Evolutionary conservation across 1,140 invertebrate genomes (phyloP).

Genomic region (Leguminivora glycinivorella): DNA sequence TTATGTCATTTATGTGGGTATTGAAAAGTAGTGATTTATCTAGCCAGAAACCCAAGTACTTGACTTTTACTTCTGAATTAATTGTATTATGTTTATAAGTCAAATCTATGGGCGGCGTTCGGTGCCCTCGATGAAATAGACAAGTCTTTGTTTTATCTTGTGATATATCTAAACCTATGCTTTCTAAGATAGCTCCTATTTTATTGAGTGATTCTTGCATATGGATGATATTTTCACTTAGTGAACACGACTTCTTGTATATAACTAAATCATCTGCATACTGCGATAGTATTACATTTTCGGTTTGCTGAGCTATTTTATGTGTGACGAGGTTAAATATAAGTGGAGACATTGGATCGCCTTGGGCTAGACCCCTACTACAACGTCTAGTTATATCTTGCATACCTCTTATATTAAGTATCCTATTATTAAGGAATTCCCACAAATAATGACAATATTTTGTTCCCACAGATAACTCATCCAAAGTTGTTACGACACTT

Average conservation of each 20-base stretch:
- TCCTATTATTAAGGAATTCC: no score
- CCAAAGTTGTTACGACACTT: no score
- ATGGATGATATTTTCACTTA: constrained; percentile 2
- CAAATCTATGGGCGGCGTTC: constrained; percentile 16
- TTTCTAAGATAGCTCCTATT: no score
- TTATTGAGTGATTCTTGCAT: no score
- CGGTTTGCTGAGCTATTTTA: constrained; percentile 29
- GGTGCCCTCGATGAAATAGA: constrained; percentile 33
- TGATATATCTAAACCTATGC: constrained; percentile 33
- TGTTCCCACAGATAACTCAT: no score
- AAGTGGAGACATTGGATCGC: constrained; percentile 31
- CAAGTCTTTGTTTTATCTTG: constrained; percentile 36
- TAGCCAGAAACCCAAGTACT: no score
- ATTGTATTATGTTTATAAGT: no score
- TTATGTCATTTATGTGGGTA: no score
- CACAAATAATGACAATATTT: no score
- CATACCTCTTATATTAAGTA: no score
- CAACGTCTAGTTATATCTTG: not conserved
- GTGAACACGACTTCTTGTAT: not conserved
- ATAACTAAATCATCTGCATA: constrained; percentile 44
- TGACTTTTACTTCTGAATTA: no score
- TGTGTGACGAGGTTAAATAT: constrained; percentile 36
- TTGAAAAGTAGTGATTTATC: no score
- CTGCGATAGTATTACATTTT: constrained; percentile 34
- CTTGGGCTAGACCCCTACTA: not conserved